These are phyloP conservation scores for Ischnura elegans DNA, from an alignment of 2,888 invertebrate genomes.

Conservation along the genomic window DNA sequence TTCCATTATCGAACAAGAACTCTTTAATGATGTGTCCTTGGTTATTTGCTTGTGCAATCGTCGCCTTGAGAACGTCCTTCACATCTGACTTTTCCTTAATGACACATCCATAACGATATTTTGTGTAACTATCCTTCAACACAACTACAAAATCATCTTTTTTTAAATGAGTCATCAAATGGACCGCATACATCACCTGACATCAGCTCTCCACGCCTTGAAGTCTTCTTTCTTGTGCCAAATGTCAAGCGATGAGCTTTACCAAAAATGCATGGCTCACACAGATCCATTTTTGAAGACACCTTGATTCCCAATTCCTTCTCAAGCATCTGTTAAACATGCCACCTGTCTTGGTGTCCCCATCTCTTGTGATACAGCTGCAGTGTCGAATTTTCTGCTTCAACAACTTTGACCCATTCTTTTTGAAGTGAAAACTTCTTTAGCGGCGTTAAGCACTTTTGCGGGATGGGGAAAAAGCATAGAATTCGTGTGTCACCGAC, in stretches of 20 bases:
- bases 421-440: no score
- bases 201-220: slow-evolving; percentile 73
- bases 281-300: background rate
- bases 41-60: background rate
- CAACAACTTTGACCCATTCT: no score
- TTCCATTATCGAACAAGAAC: background rate
- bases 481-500: no score
- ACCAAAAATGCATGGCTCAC: slow-evolving; percentile 71
- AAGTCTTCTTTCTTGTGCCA: slow-evolving; percentile 71
- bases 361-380: background rate
- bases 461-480: no score
- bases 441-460: no score
- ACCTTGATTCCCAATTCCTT: no score
- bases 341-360: background rate
- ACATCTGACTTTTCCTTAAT: background rate
- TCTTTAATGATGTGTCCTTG: background rate
- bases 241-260: slow-evolving; percentile 74
- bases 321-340: background rate
- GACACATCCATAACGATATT: background rate
- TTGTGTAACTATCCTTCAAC: no score
- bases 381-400: background rate
- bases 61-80: background rate
- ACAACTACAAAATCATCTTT: no score
- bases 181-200: slow-evolving; percentile 74
- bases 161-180: slow-evolving; percentile 70